Evolutionary conservation across 2,888 invertebrate species (phyloP), one percentile per base, ranked within the genome.

Genomic region (Pseudococcus viburni): DNA sequence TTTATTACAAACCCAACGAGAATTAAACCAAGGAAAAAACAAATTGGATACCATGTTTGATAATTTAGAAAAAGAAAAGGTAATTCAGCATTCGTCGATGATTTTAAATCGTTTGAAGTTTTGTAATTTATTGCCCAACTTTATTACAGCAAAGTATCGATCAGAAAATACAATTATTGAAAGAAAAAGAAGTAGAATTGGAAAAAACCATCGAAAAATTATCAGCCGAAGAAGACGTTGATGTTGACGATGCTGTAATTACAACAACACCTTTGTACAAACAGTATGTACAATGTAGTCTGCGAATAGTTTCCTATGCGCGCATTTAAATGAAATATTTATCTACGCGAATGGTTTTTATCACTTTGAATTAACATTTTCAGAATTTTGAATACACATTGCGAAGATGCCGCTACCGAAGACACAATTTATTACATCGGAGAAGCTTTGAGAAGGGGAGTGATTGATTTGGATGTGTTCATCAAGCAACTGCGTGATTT

Each of bases 341-440:
- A 33, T 33, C 3, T 33, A 33, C 26, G 26, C 26, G 26, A 33
- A 33, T 33, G 26, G 26, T 33, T 33, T 2, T 46, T 46, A 46
- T 51, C 51, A 17, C 17, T 17, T 12, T 17, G 26, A 33, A 51
- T 51, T 15, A 51, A 15, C 17, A 5, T 51, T 88, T 68, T 46
- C 91, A 96, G 96, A 91, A 94, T 99, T 91, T 92, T 99, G 89
- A 97, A 96, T 92, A 96, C 98, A 77, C 99, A 97, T 93, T 98
- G 98, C 85, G 98, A 99, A 92, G 99, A 99, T 93, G 98, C 99
- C 89, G 98, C 99, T 19, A 94, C 97, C 87, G 99, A 99, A 93
- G 99, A 99, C 93, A 97, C 98, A 89, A 98, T 99, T 91, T 99
- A 99, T 92, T 98, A 98, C 91, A 95, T 99, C 92, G 98, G 98